phyloP scores from a whole-genome alignment of 1,140 invertebrate species.

The Drosophila kepulauana region DNA sequence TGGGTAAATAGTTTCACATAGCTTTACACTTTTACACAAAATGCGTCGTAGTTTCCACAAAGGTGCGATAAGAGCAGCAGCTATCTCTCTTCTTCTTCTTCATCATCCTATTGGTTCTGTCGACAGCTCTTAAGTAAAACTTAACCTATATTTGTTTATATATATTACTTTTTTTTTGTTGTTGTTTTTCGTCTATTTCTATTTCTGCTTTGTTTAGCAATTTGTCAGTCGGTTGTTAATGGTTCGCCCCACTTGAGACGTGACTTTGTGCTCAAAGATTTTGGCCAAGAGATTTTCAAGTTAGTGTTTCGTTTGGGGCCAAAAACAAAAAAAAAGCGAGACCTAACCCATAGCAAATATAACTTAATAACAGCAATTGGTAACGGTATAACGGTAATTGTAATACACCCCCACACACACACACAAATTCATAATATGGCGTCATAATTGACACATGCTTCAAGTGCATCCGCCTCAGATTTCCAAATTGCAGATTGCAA shows the following conservation, averaged over 20 bases:
- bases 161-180: slow-evolving; percentile 4
- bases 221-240: slow-evolving; percentile 55
- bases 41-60: slow-evolving; percentile 35
- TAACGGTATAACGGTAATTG: slow-evolving; percentile 59
- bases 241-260: slow-evolving; percentile 43
- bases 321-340: slow-evolving; percentile 31
- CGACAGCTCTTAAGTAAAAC: slow-evolving; percentile 31
- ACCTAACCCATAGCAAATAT: slow-evolving; percentile 49
- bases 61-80: slow-evolving; percentile 33
- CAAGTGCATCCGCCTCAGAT: slow-evolving; percentile 74
- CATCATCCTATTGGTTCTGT: background rate
- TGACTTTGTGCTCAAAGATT: slow-evolving; percentile 54
- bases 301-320: slow-evolving; percentile 26
- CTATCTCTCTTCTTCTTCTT: background rate
- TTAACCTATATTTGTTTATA: slow-evolving; percentile 25
- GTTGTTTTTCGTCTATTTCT: slow-evolving; percentile 26
- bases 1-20: slow-evolving; percentile 52
- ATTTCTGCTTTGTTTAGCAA: slow-evolving; percentile 45
- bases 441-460: slow-evolving; percentile 82
- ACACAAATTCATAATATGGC: slow-evolving; percentile 63
- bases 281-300: slow-evolving; percentile 37
- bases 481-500: slow-evolving; percentile 27
- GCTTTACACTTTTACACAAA: slow-evolving; percentile 8
- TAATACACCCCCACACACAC: slow-evolving; percentile 41
- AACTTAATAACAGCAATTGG: slow-evolving; percentile 61